Percentiles rank a stretch among this genome's conserved stretches.
Evolutionary conservation across 2,797 vertebrate species (phyloP).

Genomic region (Phrynocephalus vlangalii): DNA sequence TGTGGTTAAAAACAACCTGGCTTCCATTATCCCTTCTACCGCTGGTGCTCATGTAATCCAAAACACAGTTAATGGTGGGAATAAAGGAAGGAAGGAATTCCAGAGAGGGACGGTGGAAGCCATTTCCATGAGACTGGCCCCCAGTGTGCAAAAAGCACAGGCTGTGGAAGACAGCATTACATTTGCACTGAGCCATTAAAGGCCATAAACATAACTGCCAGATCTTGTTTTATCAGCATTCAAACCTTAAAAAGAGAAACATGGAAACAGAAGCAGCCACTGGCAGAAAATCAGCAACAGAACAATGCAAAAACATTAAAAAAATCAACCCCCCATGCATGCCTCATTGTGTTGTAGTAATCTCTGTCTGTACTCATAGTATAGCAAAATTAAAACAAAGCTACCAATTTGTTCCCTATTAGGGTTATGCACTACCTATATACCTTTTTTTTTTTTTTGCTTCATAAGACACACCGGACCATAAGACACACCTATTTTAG

Average conservation of each 20-base stretch:
- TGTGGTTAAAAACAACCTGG: slow-evolving; percentile 1
- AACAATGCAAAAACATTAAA: neutral
- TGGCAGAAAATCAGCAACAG: slow-evolving; percentile 4
- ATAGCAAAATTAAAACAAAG: neutral
- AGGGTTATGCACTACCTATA: neutral
- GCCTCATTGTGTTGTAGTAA: neutral
- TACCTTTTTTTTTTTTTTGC: no score
- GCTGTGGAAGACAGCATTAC: neutral
- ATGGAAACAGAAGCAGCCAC: slow-evolving; percentile 1
- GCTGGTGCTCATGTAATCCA: neutral
- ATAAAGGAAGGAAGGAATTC: neutral
- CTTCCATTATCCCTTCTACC: neutral
- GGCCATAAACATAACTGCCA: neutral
- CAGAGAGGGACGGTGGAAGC: neutral
- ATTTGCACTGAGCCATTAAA: neutral
- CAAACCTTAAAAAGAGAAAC: neutral
- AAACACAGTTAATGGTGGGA: neutral
- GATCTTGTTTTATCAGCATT: neutral
- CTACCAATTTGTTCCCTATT: neutral
- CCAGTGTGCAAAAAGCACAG: neutral
- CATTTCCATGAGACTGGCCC: neutral
- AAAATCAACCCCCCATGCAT: no score
- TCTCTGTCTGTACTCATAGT: neutral
- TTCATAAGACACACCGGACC: no score
- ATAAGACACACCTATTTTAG: no score